Conservation (phyloP, 2,797 vertebrate species). For the Notoglanidium macrostoma region DNA sequence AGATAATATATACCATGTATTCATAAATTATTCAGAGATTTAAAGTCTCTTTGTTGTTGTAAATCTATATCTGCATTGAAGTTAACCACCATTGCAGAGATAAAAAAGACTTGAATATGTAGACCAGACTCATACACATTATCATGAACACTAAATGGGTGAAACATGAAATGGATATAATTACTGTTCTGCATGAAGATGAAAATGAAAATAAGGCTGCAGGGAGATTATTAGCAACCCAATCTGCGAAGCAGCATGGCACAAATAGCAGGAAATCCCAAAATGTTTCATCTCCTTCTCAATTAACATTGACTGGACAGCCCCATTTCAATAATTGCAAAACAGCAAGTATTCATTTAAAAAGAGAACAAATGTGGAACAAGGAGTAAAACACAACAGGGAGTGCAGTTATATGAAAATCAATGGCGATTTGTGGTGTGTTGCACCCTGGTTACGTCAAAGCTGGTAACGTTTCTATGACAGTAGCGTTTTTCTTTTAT, state of each 20-base stretch:
- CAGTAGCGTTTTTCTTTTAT: background rate
- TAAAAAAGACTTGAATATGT: conserved; percentile 10
- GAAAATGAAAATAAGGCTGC: conserved; percentile 24
- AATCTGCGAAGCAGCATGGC: background rate
- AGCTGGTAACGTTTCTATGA: background rate
- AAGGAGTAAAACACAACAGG: background rate
- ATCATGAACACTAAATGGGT: background rate
- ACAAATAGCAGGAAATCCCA: conserved; percentile 37
- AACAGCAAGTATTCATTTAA: background rate
- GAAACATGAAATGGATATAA: conserved; percentile 27
- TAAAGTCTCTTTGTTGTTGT: conserved; percentile 24
- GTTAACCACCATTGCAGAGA: background rate
- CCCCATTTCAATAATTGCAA: background rate
- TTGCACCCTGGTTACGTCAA: background rate
- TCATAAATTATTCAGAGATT: background rate
- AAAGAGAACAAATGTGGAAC: background rate
- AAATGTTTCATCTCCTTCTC: conserved; percentile 16
- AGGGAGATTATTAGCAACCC: conserved; percentile 36
- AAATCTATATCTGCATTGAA: conserved; percentile 13
- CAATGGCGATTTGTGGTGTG: background rate
- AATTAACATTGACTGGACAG: conserved; percentile 21
- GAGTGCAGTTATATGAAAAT: background rate
- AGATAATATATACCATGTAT: background rate
- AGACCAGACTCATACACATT: background rate
- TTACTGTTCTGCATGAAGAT: conserved; percentile 28